Evolutionary conservation across 35 echinoderm and acorn worm species (phyloP).

Genomic region (Holothuria glaberrima): DNA sequence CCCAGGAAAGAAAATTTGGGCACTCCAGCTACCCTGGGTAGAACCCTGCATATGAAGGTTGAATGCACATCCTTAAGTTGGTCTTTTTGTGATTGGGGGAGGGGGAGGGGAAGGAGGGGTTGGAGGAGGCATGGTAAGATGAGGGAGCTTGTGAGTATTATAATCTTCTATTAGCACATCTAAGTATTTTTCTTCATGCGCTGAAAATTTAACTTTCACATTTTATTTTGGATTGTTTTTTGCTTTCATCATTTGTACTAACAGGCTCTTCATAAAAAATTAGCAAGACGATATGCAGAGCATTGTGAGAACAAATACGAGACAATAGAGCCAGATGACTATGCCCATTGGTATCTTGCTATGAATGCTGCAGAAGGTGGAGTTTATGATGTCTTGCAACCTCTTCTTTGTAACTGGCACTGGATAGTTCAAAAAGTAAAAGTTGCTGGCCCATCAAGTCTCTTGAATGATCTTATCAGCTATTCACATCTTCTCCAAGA

Average conservation of each 20-base stretch:
- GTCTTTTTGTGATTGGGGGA: no score
- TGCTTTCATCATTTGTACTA: background rate
- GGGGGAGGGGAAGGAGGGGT: no score
- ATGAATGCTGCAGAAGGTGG: constrained; percentile 73
- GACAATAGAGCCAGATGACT: constrained; percentile 68
- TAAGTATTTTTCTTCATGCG: no score
- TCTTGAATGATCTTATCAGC: constrained; percentile 75
- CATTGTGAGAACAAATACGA: constrained; percentile 73
- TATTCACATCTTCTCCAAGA: constrained; percentile 54
- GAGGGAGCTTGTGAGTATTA: no score
- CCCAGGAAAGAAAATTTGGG: no score
- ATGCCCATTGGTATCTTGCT: constrained; percentile 80
- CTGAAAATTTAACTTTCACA: no score
- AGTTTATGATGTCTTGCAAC: constrained; percentile 40
- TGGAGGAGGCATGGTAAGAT: no score
- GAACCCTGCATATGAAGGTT: no score
- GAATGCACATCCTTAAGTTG: no score
- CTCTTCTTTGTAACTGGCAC: constrained; percentile 55
- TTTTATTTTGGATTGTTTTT: background rate
- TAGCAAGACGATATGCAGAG: constrained; percentile 65
- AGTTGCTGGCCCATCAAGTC: constrained; percentile 70
- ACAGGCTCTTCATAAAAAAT: constrained; percentile 49
- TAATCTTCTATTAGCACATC: no score
- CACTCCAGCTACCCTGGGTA: no score
- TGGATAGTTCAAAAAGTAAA: constrained; percentile 71